Evolutionary conservation across 2,797 vertebrate species (phyloP).

Genomic region (Micromesistius poutassou): DNA sequence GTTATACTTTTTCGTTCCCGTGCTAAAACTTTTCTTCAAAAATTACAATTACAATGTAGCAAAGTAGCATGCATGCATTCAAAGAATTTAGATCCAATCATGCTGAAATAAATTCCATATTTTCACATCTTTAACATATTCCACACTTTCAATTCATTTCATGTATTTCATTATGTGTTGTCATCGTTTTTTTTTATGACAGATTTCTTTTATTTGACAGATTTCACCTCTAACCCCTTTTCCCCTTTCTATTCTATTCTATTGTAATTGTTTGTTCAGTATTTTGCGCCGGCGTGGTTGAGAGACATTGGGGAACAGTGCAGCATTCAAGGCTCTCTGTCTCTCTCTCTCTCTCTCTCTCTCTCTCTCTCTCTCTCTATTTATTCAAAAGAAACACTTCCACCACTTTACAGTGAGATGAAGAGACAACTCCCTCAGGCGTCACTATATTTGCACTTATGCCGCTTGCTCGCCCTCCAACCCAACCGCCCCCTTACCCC

Average conservation of each 20-base stretch:
- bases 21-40: no score
- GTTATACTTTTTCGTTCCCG: no score
- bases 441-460: conserved; percentile 33
- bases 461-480: conserved; percentile 4
- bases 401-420: conserved; percentile 22
- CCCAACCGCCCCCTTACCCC: not conserved
- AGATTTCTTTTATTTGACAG: not conserved
- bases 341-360: not conserved
- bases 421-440: conserved; percentile 29
- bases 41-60: not conserved
- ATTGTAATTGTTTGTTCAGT: not conserved
- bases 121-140: no score
- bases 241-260: not conserved
- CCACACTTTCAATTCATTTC: no score
- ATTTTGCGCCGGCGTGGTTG: not conserved
- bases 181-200: not conserved
- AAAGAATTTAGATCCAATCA: not conserved
- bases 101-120: not conserved
- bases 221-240: not conserved
- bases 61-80: not conserved
- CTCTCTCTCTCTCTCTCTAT: not conserved
- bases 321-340: not conserved
- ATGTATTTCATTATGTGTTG: not conserved
- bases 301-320: not conserved
- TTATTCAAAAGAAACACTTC: not conserved